phyloP scores from a whole-genome alignment of 2,113 vertebrate genomes.

The Triplophysa siluroides region DNA sequence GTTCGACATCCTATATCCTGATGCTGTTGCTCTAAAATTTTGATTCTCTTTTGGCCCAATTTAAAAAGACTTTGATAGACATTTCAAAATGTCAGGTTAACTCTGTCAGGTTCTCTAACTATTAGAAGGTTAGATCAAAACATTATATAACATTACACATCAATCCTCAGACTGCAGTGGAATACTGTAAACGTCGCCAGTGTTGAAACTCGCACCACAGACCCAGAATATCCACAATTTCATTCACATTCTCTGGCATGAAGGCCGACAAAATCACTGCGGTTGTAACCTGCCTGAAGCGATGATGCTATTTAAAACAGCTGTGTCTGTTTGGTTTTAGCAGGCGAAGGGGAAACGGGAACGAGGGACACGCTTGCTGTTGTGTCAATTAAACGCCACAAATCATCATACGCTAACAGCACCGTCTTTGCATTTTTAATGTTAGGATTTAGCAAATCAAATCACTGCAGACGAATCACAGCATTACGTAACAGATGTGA shows the following conservation, averaged over 20 bases:
- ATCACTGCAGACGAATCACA: not conserved
- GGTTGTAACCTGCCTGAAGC: constrained; percentile 26
- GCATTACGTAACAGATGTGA: not conserved
- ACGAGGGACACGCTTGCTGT: constrained; percentile 1
- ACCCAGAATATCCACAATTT: not conserved
- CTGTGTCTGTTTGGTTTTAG: constrained; percentile 9
- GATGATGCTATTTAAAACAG: constrained; percentile 23
- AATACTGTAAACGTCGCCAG: not conserved
- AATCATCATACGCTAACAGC: not conserved
- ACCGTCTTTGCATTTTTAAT: not conserved
- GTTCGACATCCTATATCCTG: no score
- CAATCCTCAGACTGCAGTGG: not conserved
- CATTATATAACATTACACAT: not conserved
- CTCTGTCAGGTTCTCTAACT: not conserved
- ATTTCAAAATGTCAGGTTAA: no score
- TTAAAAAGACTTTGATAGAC: no score
- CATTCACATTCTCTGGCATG: not conserved
- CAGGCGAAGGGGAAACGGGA: not conserved
- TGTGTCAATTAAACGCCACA: not conserved
- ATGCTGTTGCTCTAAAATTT: no score
- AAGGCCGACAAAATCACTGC: not conserved
- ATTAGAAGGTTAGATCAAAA: not conserved
- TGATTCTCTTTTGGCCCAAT: no score
- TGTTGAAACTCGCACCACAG: constrained; percentile 5
- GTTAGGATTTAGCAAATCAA: not conserved